phyloP scores from a whole-genome alignment of 53 echinoderm and acorn worm genomes.

The Pentamera pediparva region DNA sequence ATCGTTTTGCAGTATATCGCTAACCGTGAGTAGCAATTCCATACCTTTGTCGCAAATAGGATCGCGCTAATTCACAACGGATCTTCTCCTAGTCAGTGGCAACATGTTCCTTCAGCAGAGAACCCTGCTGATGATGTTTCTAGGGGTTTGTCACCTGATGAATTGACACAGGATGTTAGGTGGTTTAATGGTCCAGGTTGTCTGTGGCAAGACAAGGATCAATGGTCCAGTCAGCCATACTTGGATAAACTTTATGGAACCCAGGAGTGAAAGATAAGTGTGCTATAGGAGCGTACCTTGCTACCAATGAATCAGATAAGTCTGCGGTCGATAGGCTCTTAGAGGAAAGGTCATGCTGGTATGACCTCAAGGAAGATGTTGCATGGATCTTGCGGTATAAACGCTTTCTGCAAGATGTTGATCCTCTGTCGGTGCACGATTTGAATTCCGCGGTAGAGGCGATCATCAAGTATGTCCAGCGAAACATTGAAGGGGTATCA shows the following conservation, averaged over 20 bases:
- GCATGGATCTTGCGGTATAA: constrained; percentile 35
- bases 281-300: neutral
- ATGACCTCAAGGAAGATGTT: constrained; percentile 40
- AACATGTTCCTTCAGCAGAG: constrained; percentile 23
- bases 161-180: constrained; percentile 11
- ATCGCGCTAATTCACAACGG: constrained; percentile 12
- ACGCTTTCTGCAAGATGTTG: neutral
- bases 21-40: constrained; percentile 27
- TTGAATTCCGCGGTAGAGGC: neutral
- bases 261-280: constrained; percentile 22
- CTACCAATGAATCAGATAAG: neutral
- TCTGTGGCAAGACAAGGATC: constrained; percentile 9
- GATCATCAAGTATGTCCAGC: constrained; percentile 15
- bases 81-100: constrained; percentile 44
- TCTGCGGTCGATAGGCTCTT: constrained; percentile 14
- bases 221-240: constrained; percentile 33
- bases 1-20: constrained; percentile 40
- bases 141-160: constrained; percentile 35
- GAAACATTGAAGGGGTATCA: too few species aligned
- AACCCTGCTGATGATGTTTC: constrained; percentile 60
- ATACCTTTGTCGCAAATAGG: constrained; percentile 51
- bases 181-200: constrained; percentile 37
- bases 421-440: neutral
- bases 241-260: neutral
- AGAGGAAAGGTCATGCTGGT: constrained; percentile 25